These are phyloP conservation scores for Alligator sinensis DNA, from an alignment of 2,113 vertebrate species.

Conservation along the genomic window DNA sequence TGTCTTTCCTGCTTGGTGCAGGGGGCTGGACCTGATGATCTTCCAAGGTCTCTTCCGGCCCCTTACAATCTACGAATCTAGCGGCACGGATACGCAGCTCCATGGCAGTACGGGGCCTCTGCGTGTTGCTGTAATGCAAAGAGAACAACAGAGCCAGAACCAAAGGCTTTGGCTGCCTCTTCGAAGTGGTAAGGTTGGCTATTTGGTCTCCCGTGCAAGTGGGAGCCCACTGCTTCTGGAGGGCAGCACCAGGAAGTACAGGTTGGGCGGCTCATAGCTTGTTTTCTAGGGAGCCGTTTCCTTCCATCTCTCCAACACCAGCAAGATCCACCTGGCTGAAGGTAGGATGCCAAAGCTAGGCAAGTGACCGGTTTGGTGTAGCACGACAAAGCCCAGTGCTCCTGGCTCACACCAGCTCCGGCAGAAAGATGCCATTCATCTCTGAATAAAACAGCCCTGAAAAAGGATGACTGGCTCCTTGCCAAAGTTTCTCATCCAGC, in stretches of 20 bases:
- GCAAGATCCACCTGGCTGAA: neutral
- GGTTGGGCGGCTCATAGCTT: neutral
- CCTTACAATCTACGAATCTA: too few relatives aligned
- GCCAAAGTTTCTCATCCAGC: neutral
- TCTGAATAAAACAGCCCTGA: neutral
- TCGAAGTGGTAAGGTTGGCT: neutral
- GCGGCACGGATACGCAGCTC: neutral
- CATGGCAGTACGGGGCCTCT: rapidly evolving
- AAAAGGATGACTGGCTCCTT: neutral
- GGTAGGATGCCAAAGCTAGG: neutral
- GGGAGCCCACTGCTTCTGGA: neutral
- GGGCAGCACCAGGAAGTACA: neutral
- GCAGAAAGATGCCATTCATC: neutral
- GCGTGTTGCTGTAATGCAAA: neutral
- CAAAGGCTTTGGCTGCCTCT: neutral
- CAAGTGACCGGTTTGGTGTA: neutral
- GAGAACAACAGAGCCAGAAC: neutral
- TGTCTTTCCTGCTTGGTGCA: too few relatives aligned
- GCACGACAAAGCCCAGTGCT: neutral
- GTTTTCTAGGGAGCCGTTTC: neutral
- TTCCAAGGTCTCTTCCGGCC: too few relatives aligned
- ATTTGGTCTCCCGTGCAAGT: rapidly evolving
- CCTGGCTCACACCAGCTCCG: neutral
- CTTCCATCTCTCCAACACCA: neutral
- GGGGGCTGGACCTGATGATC: too few relatives aligned